Evolutionary conservation across 2,888 invertebrate genomes (phyloP), one percentile per base, ranked within the genome.

Genomic region (Ganaspis brasiliensis): DNA sequence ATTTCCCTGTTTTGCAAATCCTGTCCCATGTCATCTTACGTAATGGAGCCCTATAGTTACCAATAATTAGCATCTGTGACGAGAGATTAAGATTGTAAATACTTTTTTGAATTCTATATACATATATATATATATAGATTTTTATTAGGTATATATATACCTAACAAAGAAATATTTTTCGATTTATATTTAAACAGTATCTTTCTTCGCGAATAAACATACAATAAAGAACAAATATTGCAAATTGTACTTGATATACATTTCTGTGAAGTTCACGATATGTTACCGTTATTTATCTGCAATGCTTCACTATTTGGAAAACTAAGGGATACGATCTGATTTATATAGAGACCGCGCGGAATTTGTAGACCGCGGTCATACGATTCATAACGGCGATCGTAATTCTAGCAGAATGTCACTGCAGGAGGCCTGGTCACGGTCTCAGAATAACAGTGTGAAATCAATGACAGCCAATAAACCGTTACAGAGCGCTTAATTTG

Each of bases 371-470:
- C 57, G 57, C 26, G 57, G 14, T 57, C 59, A 59, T 59, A 59
- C 26, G 59, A 59, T 59, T 59, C 59, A 59, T 59, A 59, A 59
- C 31, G 59, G 31, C 21, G 57, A 57, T 57, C 57, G 57, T 59
- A 59, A 59, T 59, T 59, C 31, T 59, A 59, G 31, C 57, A 59
- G 57, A 59, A 59, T 59, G 57, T 59, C 57, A 59, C 57, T 59
- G 57, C 57, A 59, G 57, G 57, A 59, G 26, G 26, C 16, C 57
- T 59, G 57, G 57, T 59, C 57, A 59, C 57, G 57, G 57, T 59
- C 24, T 24, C 57, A 31, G 5, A 31, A 59, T 59, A 31, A 59
- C 31, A 59, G 59, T 59, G 59, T 59, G 59, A 59, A 59, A 59
- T 59, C 59, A 59, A 59, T 59, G 57, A 59, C 57, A 59, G 57